Percentiles rank a stretch among this genome's conserved stretches.
These are phyloP conservation scores for Poecilia velifera DNA, from an alignment of 2,797 vertebrate species.

Conservation along the genomic window DNA sequence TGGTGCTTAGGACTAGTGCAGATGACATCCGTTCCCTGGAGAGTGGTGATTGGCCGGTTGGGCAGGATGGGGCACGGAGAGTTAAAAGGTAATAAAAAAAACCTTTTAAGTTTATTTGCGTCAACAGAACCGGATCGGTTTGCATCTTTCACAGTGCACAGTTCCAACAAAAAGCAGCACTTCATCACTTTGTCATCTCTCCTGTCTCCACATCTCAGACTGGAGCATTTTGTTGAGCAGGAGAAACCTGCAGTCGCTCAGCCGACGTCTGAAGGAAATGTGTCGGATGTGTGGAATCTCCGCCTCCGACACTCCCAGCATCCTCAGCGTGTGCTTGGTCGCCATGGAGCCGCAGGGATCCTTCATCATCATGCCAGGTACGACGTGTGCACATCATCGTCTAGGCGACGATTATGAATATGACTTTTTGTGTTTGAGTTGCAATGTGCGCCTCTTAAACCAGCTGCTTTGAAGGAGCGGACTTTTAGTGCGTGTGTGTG, in stretches of 20 bases:
- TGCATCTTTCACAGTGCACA: not conserved
- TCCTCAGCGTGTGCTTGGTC: conserved; percentile 96
- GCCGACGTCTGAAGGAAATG: conserved; percentile 96
- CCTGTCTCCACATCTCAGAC: conserved; percentile 77
- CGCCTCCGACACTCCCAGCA: conserved; percentile 95
- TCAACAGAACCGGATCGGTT: not conserved
- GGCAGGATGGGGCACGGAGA: conserved; percentile 98
- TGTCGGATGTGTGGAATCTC: conserved; percentile 99
- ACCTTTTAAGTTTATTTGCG: not conserved
- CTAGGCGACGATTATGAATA: not conserved
- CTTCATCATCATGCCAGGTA: conserved; percentile 99
- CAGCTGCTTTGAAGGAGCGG: too few species aligned
- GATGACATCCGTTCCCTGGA: conserved; percentile 98
- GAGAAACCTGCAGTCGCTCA: conserved; percentile 94
- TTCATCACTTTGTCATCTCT: not conserved
- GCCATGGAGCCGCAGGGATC: conserved; percentile 98
- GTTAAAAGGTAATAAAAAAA: conserved; percentile 88
- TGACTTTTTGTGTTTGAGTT: too few species aligned
- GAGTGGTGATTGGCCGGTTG: conserved; percentile 96
- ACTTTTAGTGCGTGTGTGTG: not conserved
- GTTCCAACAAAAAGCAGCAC: not conserved
- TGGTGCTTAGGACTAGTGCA: conserved; percentile 98
- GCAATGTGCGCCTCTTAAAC: not conserved
- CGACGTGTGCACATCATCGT: conserved; percentile 2
- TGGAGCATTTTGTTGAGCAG: conserved; percentile 98